phyloP scores from a whole-genome alignment of 2,113 vertebrate genomes.

The Manacus vitellinus region DNA sequence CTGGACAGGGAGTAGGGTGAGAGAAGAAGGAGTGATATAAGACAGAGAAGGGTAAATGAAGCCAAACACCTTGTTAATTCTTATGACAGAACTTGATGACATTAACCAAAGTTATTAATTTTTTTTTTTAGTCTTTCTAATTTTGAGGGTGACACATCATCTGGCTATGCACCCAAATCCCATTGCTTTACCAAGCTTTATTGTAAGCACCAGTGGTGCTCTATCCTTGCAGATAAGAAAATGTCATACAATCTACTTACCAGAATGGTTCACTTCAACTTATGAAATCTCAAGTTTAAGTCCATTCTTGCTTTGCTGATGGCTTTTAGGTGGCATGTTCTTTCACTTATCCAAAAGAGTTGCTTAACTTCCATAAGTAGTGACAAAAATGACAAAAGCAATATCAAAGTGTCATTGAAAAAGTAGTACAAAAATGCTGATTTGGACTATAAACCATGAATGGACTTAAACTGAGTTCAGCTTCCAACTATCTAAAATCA shows the following conservation, averaged over 20 bases:
- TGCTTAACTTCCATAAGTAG: neutral
- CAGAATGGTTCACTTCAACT: neutral
- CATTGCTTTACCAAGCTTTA: neutral
- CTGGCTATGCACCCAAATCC: neutral
- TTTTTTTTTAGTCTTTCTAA: neutral
- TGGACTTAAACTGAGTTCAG: neutral
- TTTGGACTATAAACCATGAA: neutral
- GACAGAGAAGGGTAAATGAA: neutral
- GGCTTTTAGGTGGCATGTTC: neutral
- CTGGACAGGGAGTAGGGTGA: neutral
- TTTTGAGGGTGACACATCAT: neutral
- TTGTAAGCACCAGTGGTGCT: neutral
- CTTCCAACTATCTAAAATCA: neutral
- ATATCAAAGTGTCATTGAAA: neutral
- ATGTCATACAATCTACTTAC: neutral
- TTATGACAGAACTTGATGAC: neutral
- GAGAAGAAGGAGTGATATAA: neutral
- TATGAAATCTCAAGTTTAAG: neutral
- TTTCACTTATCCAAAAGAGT: neutral
- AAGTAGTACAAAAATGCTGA: neutral
- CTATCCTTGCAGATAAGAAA: neutral
- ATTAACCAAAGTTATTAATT: neutral
- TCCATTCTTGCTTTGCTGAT: neutral
- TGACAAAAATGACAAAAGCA: neutral
- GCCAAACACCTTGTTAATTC: neutral